Evolutionary conservation across 1,140 invertebrate species (phyloP).

Genomic region (Drosophila kepulauana): DNA sequence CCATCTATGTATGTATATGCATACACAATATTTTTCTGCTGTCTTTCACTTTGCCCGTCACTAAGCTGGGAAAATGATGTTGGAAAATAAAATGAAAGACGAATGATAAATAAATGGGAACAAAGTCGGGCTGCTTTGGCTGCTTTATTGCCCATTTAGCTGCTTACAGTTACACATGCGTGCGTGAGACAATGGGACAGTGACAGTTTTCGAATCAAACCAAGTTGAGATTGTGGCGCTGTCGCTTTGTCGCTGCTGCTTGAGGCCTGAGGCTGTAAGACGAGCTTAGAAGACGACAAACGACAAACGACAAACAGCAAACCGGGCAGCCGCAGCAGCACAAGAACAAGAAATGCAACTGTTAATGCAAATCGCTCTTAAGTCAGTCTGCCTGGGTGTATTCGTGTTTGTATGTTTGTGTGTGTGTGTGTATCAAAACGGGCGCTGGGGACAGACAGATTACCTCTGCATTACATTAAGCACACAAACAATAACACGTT

Average conservation of each 20-base stretch:
- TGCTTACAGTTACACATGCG: slow-evolving; percentile 73
- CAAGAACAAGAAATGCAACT: slow-evolving; percentile 80
- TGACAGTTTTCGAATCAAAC: slow-evolving; percentile 22
- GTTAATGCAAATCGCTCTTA: slow-evolving; percentile 74
- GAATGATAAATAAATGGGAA: slow-evolving; percentile 8
- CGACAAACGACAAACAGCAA: slow-evolving; percentile 15
- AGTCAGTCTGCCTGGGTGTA: slow-evolving; percentile 4
- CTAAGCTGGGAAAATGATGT: slow-evolving; percentile 23
- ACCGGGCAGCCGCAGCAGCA: slow-evolving; percentile 28
- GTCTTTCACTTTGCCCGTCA: slow-evolving; percentile 12
- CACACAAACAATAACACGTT: slow-evolving; percentile 50
- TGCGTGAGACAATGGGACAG: slow-evolving; percentile 61
- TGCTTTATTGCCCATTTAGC: slow-evolving; percentile 75
- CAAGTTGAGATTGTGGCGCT: slow-evolving; percentile 18
- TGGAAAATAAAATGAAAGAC: slow-evolving; percentile 33
- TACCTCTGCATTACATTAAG: slow-evolving; percentile 45
- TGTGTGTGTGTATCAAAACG: slow-evolving; percentile 40
- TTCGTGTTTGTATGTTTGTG: slow-evolving; percentile 12
- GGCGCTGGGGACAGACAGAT: slow-evolving; percentile 49
- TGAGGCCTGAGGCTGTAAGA: not conserved
- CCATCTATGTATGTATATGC: not conserved
- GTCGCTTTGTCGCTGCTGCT: slow-evolving; percentile 14
- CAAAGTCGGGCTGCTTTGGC: slow-evolving; percentile 53
- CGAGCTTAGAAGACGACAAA: slow-evolving; percentile 23
- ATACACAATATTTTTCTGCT: too few species aligned